Evolutionary conservation across 1,140 invertebrate genomes (phyloP).

Genomic region (Harpegnathos saltator): DNA sequence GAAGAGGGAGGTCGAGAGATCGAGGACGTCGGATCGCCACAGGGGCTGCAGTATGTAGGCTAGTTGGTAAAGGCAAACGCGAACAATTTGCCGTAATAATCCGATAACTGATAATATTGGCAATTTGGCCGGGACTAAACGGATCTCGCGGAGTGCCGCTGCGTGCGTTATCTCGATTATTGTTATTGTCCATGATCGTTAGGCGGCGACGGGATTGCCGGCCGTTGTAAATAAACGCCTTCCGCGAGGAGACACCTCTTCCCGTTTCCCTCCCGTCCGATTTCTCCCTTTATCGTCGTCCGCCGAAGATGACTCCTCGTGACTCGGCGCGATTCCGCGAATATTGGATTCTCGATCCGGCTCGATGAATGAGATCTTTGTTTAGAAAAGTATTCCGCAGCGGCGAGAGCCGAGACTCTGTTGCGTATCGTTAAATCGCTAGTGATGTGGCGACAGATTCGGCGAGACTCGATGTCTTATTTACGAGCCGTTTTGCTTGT

Average conservation of each 20-base stretch:
- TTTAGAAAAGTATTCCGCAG: neutral
- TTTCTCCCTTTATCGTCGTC: neutral
- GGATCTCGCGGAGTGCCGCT: conserved; percentile 68
- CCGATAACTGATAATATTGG: conserved; percentile 81
- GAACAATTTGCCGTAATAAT: conserved; percentile 82
- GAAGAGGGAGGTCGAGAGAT: conserved; percentile 26
- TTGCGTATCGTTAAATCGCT: no score
- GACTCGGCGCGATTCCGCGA: neutral
- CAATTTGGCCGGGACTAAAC: conserved; percentile 75
- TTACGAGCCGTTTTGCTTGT: neutral
- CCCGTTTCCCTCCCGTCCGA: neutral
- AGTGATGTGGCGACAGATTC: no score
- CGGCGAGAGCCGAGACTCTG: no score
- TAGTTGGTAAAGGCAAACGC: conserved; percentile 77
- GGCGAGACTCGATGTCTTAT: neutral
- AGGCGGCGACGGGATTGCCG: neutral
- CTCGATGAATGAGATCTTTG: neutral
- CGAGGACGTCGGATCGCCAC: conserved; percentile 53
- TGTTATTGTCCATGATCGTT: conserved; percentile 73
- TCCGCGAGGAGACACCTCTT: neutral
- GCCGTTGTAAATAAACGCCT: neutral
- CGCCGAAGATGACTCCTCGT: neutral
- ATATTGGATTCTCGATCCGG: neutral
- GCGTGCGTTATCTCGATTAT: conserved; percentile 77
- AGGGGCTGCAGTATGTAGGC: conserved; percentile 58